Evolutionary conservation across 2,113 vertebrate species (phyloP).

Genomic region (Papio anubis): DNA sequence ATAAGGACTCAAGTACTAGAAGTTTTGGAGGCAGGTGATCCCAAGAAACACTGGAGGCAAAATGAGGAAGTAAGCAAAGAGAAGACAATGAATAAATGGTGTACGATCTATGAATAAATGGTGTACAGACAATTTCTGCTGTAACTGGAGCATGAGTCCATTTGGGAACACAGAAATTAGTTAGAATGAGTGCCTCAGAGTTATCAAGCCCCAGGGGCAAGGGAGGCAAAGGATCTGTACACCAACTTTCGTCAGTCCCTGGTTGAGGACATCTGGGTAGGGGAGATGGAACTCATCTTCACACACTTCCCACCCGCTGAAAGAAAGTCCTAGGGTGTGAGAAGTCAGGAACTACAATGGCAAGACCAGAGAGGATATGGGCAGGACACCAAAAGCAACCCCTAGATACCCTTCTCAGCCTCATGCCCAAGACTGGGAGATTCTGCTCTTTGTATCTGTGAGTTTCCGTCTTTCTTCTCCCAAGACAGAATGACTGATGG

Average conservation of each 20-base stretch:
- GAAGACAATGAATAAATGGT: not conserved
- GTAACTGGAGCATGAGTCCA: not conserved
- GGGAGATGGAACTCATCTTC: not conserved
- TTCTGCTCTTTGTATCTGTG: not conserved
- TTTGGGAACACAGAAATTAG: not conserved
- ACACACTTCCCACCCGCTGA: not conserved
- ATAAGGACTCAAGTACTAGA: not conserved
- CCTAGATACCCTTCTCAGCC: too few species aligned
- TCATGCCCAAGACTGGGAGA: not conserved
- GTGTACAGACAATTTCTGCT: not conserved
- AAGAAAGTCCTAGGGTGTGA: not conserved
- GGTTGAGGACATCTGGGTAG: not conserved
- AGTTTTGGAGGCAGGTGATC: not conserved
- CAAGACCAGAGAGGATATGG: not conserved
- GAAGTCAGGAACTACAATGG: not conserved
- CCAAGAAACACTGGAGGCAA: not conserved
- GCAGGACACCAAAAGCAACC: fast-evolving
- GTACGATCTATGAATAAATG: not conserved
- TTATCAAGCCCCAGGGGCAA: not conserved
- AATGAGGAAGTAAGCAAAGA: not conserved
- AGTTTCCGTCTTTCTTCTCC: not conserved
- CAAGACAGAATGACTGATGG: not conserved
- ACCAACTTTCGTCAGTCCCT: not conserved
- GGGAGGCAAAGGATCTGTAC: not conserved
- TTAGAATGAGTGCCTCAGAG: not conserved